These are phyloP conservation scores for Lasiurus cinereus DNA, from an alignment of 2,113 vertebrate genomes.

Conservation along the genomic window DNA sequence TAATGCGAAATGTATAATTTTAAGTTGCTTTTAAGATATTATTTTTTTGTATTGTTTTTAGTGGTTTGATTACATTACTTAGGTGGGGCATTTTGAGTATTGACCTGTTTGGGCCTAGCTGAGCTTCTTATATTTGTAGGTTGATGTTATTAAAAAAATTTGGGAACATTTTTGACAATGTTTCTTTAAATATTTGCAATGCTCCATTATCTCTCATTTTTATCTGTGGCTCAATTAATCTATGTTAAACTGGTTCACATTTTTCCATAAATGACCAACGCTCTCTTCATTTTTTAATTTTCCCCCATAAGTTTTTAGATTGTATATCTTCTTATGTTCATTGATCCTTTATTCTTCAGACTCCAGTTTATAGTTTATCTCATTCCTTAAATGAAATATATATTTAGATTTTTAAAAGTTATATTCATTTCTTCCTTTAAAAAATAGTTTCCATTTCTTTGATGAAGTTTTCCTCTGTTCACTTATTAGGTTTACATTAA, in stretches of 20 bases:
- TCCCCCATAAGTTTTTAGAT: neutral
- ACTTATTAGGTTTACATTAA: neutral
- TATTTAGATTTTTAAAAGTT: neutral
- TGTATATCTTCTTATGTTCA: neutral
- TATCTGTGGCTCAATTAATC: neutral
- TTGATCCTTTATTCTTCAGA: neutral
- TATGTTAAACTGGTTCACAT: neutral
- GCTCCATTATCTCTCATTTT: neutral
- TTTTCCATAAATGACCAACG: neutral
- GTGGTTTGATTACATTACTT: neutral
- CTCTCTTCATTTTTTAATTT: neutral
- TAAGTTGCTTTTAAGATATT: neutral
- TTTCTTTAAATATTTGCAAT: neutral
- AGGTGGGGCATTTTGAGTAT: neutral
- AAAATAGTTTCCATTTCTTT: neutral
- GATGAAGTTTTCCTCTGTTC: neutral
- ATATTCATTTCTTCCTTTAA: neutral
- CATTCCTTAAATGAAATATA: neutral
- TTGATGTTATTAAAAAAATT: neutral
- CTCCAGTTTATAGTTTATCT: neutral
- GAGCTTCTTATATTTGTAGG: neutral
- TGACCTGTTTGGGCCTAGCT: neutral
- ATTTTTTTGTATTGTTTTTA: neutral
- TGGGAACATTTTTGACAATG: neutral
- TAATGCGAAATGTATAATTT: neutral